Base-by-base conservation (phyloP, 2,888 invertebrate species). In the Sarcophaga subvicina region DNA sequence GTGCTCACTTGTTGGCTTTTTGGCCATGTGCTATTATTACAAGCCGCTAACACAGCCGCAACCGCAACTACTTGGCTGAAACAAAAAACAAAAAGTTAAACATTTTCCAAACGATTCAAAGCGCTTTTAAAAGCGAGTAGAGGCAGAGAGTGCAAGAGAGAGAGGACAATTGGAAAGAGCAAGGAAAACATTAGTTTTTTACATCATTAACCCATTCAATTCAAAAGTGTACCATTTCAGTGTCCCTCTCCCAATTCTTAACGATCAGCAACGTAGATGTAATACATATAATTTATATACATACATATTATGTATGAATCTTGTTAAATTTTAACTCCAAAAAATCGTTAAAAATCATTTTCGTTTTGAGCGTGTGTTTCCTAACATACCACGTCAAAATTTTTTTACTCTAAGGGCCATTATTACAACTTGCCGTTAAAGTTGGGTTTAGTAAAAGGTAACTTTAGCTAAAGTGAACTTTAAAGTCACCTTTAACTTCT, bases 11-110 rank as follows among this genome's bases (percentile, higher is more conserved):
- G 54, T 54, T 54, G 54, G 54, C 12, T 54, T 47, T 59, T 72
- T 66, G 49, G 20, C 49, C 75, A 76, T 76, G 63, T 70, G 25
- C 76, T 70, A 70, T 64, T 75, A 59, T 62, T 70, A 63, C 59
- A 64, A 81, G 27, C 37, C 59, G 72, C 60, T 60, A n/a, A 60
- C 67, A 69, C 64, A 47, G 62, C 64, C 71, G 70, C 25, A 54
- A 54, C 54, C 14, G 17, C 54, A 14, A 54, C 4, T 17, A 54
- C 54, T 54, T 54, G 14, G 54, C 54, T 54, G 4, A 54, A 12
- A 54, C 2, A 5, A 14, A 14, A 49, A 49, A 49, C 49, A 49
- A 14, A 14, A 54, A 17, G 4, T 54, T 54, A 54, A 54, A 17
- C 54, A 54, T 14, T 54, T 54, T 54, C 54, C 17, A 54, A 54